These are phyloP conservation scores for Ibidorhyncha struthersii DNA, from an alignment of 2,113 vertebrate species.

Conservation along the genomic window DNA sequence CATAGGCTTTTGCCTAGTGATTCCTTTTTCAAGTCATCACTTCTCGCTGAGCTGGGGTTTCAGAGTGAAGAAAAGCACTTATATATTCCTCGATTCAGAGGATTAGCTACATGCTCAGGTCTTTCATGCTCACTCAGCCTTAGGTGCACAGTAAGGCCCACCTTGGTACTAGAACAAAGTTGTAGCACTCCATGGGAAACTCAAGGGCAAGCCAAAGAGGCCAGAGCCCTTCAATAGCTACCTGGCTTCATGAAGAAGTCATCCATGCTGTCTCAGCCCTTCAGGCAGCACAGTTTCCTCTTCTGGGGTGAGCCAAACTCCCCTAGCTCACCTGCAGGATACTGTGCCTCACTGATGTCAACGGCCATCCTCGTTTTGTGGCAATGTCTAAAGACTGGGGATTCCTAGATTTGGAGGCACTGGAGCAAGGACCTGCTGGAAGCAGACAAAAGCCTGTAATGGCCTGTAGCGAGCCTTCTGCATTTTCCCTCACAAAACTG, in stretches of 20 bases:
- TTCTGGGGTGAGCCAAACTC: background rate
- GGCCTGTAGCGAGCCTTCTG: accelerated
- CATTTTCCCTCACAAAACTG: background rate
- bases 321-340: background rate
- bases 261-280: background rate
- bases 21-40: background rate
- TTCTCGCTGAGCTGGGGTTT: background rate
- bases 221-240: background rate
- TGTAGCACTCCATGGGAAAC: background rate
- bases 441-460: background rate
- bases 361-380: background rate
- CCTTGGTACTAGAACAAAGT: background rate
- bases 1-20: background rate
- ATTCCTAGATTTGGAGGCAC: background rate
- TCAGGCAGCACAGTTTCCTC: background rate
- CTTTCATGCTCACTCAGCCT: background rate
- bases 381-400: background rate
- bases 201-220: background rate
- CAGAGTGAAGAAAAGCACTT: background rate
- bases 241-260: background rate
- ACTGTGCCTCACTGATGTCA: background rate
- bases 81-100: background rate
- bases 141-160: background rate
- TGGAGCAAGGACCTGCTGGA: background rate
- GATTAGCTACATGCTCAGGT: background rate